Evolutionary conservation across 2,113 vertebrate species (phyloP).

Genomic region (Scytalopus superciliaris): DNA sequence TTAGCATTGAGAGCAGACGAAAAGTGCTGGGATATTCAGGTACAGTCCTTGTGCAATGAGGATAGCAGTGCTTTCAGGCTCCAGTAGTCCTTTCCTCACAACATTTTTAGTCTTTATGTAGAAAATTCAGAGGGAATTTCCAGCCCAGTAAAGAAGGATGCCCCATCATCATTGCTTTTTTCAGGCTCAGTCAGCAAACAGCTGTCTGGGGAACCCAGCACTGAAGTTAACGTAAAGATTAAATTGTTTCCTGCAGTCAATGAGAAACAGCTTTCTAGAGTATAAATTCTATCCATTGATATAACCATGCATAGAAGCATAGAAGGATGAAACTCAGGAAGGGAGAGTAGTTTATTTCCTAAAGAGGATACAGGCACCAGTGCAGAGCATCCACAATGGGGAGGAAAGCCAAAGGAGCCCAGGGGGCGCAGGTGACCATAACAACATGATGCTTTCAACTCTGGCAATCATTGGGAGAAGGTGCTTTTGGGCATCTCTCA

Average conservation of each 20-base stretch:
- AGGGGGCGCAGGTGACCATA: background rate
- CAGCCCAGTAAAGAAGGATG: fast-evolving
- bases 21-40: background rate
- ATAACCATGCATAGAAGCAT: background rate
- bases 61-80: background rate
- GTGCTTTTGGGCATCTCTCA: background rate
- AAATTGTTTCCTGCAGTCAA: background rate
- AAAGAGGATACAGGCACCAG: background rate
- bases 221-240: background rate
- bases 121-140: background rate
- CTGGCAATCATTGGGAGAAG: background rate
- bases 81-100: background rate
- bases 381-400: background rate
- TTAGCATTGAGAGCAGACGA: background rate
- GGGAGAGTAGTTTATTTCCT: background rate
- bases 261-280: background rate
- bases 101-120: background rate
- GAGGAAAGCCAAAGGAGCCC: background rate
- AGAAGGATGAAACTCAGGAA: background rate
- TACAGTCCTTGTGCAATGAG: background rate
- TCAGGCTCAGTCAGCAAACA: background rate
- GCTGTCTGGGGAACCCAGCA: background rate
- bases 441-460: background rate
- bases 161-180: fast-evolving
- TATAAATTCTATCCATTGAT: background rate